These are phyloP conservation scores for Campoletis raptor DNA, from an alignment of 2,888 invertebrate genomes.

Conservation along the genomic window DNA sequence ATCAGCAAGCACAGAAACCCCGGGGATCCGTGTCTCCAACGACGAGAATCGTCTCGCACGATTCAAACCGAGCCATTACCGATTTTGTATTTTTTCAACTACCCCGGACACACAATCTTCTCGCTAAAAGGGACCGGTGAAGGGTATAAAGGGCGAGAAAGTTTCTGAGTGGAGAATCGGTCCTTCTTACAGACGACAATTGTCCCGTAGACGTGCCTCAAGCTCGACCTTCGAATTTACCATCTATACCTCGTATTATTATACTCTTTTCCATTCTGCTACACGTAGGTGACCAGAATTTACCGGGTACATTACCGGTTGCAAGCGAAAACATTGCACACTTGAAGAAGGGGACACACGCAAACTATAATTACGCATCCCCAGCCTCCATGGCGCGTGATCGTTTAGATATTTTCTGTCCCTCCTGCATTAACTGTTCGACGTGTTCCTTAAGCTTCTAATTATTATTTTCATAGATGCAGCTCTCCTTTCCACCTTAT, in stretches of 20 bases:
- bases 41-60: constrained; percentile 71
- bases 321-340: constrained; percentile 50
- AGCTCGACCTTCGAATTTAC: constrained; percentile 40
- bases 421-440: constrained; percentile 27
- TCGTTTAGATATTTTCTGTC: constrained; percentile 47
- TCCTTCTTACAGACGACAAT: constrained; percentile 61
- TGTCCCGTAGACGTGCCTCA: constrained; percentile 65
- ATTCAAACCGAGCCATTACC: constrained; percentile 70
- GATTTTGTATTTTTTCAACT: constrained; percentile 71
- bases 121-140: constrained; percentile 8
- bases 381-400: constrained; percentile 26
- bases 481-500: background rate
- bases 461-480: constrained; percentile 29
- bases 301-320: constrained; percentile 65
- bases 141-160: constrained; percentile 39
- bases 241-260: constrained; percentile 24
- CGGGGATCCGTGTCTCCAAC: constrained; percentile 9
- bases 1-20: constrained; percentile 38
- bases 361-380: constrained; percentile 57
- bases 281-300: constrained; percentile 67
- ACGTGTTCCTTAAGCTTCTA: constrained; percentile 26
- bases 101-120: constrained; percentile 66
- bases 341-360: constrained; percentile 35
- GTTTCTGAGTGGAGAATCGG: constrained; percentile 29
- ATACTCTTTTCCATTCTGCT: constrained; percentile 1